Base-by-base conservation (phyloP, 2,888 invertebrate species). In the Rhaphigaster nebulosa region DNA sequence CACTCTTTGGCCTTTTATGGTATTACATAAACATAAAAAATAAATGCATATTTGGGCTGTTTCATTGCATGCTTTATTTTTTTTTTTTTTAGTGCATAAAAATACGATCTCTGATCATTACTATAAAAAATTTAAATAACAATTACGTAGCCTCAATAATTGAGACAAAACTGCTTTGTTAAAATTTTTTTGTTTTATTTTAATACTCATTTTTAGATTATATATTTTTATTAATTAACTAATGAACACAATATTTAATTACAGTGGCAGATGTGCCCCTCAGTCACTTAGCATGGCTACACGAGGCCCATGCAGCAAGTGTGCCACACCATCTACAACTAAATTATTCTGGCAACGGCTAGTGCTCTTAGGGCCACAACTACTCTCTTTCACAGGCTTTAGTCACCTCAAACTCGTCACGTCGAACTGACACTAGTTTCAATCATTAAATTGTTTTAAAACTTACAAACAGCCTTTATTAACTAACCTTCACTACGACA, bases 261-360 rank as follows among this genome's bases (percentile, higher is more conserved):
- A 41, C 84, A 84, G 84, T 84, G 84, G 84, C 84, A 84, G 45
- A 50, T 84, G 84, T 84, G 84, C 84, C 84, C 84, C 84, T 84
- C 45, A 84, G 84, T 84, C 84, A 84, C 84, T 84, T 84, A 84
- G 45, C 84, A 84, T 18, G 89, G 76, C 89, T 89, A 89, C 89
- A 50, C 52, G 45, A 89, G 89, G 70, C 90, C 90, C 90, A 90
- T 90, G 90, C 90, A 90, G 76, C 89, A 60, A 76, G 15, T 54
- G 90, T 90, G 90, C 87, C 90, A 90, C 90, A 56, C 87, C 60
- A 90, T 87, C 90, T 90, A 90, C 90, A 34, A 29, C 90, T 90
- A 90, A 88, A 54, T 88, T 45, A 84, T 50, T 88, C 60, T 88
- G 54, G 60, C 88, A 88, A 87, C 90, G 80, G 80, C 90, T 87